Evolutionary conservation across 2,888 invertebrate species (phyloP), one percentile per base, ranked within the genome.

Genomic region (Macrophya annulata): DNA sequence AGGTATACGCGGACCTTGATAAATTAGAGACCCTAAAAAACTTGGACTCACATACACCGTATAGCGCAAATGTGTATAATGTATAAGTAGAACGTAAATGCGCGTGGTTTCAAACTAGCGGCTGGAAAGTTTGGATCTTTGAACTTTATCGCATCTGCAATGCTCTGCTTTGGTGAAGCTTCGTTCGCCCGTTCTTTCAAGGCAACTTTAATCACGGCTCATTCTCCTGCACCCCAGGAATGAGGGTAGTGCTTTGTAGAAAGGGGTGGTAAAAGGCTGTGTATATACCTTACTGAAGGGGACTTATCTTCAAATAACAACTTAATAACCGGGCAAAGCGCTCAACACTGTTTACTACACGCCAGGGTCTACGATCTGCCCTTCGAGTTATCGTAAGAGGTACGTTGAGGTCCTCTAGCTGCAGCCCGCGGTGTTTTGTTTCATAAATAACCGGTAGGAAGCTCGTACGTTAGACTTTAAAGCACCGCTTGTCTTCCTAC

Each of bases 401-500:
- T 85, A 85, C 71, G 85, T 77, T 51, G 81, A 84, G 74, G 85
- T 90, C 88, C 88, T 88, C 87, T 71, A 55, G 85, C 48, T 72
- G 81, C 86, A 85, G 89, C 87, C 86, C 86, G 65, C 84, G 84
- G 88, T 87, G 87, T 90, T 89, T 87, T 87, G 86, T 84, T 82
- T 85, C 86, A 86, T 89, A 89, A 89, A 88, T 88, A 89, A 89
- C 87, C 87, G 84, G 87, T 21, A 83, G 88, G 88, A 90, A 89
- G 87, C 85, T 89, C 90, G 89, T 89, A 89, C 77, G 90, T 89
- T 87, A 89, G 88, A 71, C 85, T 86, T 86, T 84, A 89, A 88
- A 88, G 87, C 89, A 81, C 85, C 85, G 86, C 88, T 87, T 86
- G 87, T 89, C 89, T 89, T 89, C 89, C 89, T 84, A 72, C 86